phyloP scores from a whole-genome alignment of 92 coral and sea anemone species.

The Parazoanthus swiftii region DNA sequence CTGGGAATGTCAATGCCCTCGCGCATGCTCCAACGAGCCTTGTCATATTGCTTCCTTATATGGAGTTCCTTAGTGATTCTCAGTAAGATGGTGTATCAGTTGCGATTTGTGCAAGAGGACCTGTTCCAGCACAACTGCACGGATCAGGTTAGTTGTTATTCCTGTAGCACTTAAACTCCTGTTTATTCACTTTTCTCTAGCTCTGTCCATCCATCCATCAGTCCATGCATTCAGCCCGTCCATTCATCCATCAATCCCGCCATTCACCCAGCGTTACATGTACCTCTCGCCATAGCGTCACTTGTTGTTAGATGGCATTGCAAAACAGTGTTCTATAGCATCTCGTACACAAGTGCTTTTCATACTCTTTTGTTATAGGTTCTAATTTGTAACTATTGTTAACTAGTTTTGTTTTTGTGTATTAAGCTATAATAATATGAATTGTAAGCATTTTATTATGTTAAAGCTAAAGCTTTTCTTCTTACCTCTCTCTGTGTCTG shows the following conservation, averaged over 20 bases:
- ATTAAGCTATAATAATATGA: no score
- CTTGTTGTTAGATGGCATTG: no score
- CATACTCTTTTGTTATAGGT: no score
- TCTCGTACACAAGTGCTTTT: no score
- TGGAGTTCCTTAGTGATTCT: slow-evolving; percentile 96
- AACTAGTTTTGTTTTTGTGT: no score
- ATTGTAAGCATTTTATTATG: no score
- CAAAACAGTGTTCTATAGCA: no score
- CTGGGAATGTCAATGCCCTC: slow-evolving; percentile 97
- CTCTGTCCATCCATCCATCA: neutral
- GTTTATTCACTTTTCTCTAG: no score
- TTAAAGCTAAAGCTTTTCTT: neutral
- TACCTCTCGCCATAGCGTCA: no score
- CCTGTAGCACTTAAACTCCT: neutral
- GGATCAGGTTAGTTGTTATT: slow-evolving; percentile 67
- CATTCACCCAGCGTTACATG: neutral
- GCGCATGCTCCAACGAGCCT: slow-evolving; percentile 85
- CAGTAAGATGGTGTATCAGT: slow-evolving; percentile 92
- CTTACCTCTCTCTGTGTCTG: no score
- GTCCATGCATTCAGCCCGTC: neutral
- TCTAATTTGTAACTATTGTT: no score
- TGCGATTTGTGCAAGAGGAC: slow-evolving; percentile 96
- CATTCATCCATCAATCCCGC: neutral
- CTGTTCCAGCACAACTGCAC: slow-evolving; percentile 97
- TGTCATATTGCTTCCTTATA: slow-evolving; percentile 93